Conservation (phyloP, 2,797 vertebrate species). For the Anguilla megastoma region DNA sequence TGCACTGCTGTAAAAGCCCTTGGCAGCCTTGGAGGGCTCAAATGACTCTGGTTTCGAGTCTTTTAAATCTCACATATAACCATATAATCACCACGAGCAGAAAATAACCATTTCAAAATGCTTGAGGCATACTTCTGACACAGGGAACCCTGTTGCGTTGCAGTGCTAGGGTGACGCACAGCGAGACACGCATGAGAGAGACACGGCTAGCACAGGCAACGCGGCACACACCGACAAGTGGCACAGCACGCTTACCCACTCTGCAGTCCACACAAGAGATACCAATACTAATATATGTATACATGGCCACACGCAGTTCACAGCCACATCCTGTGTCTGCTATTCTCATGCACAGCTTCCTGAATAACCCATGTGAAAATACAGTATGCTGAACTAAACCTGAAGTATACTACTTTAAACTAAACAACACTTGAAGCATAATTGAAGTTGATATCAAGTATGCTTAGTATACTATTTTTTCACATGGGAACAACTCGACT, state of each 20-base stretch:
- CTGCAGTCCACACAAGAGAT: neutral
- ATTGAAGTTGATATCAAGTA: too few relatives aligned
- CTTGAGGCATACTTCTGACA: neutral
- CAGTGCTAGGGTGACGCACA: neutral
- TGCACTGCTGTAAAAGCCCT: neutral
- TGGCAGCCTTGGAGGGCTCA: neutral
- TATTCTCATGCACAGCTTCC: neutral
- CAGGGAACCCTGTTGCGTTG: neutral
- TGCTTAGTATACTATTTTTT: too few relatives aligned
- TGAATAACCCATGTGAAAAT: too few relatives aligned
- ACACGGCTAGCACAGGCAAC: neutral
- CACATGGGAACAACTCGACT: neutral
- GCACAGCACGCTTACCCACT: constrained; percentile 1
- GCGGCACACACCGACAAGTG: neutral
- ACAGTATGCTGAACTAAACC: too few relatives aligned
- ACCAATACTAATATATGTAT: constrained; percentile 6
- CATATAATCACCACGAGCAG: neutral
- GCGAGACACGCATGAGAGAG: neutral
- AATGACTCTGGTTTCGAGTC: neutral
- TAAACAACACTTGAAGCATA: too few relatives aligned
- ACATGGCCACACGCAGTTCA: neutral
- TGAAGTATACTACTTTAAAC: too few relatives aligned
- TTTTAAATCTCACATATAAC: neutral
- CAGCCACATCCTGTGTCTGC: neutral
- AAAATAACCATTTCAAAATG: neutral